Conservation (phyloP, 1,140 invertebrate species). For the Drosophila lacteicornis region DNA sequence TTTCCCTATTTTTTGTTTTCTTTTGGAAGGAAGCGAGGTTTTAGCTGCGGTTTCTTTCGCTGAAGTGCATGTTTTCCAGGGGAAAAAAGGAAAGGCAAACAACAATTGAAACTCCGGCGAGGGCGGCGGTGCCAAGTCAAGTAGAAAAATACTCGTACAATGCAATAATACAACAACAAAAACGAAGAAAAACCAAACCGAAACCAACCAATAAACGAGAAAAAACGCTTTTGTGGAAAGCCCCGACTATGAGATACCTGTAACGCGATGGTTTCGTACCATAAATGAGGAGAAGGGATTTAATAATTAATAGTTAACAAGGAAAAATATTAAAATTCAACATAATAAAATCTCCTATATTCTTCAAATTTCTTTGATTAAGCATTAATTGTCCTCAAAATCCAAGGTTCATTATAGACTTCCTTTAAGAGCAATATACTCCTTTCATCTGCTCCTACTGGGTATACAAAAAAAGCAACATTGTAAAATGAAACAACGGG, state of each 20-base stretch:
- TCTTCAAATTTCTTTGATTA: background rate
- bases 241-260: conserved; percentile 1
- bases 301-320: too few species aligned
- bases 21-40: conserved; percentile 1
- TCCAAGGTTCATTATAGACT: too few species aligned
- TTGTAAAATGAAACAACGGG: conserved; percentile 76
- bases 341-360: too few species aligned
- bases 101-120: conserved; percentile 45
- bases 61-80: conserved; percentile 66
- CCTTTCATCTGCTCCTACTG: background rate
- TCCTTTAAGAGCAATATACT: background rate
- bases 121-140: conserved; percentile 75
- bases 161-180: conserved; percentile 72
- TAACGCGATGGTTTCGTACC: background rate
- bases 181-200: conserved; percentile 37
- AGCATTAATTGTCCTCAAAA: background rate
- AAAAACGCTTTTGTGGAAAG: background rate
- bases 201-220: conserved; percentile 29
- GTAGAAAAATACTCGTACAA: conserved; percentile 81
- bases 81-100: conserved; percentile 29
- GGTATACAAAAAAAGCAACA: conserved; percentile 45
- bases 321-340: too few species aligned
- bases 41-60: conserved; percentile 75
- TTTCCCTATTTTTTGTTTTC: conserved; percentile 9
- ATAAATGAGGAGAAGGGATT: background rate